These are phyloP conservation scores for Drosophila gunungcola DNA, from an alignment of 1,140 invertebrate genomes.

Conservation along the genomic window DNA sequence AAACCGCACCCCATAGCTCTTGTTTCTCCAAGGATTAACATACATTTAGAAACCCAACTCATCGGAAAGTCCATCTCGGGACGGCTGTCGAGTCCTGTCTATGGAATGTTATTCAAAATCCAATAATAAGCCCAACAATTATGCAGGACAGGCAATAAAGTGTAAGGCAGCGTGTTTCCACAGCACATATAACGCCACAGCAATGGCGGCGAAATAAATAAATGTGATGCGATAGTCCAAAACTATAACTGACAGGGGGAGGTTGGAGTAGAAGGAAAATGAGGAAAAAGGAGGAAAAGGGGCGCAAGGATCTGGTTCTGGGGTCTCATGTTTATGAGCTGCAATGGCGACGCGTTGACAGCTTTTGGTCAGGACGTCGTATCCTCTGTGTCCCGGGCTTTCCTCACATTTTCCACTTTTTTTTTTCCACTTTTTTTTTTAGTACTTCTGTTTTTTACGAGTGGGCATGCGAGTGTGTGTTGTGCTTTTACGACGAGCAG, in stretches of 20 bases:
- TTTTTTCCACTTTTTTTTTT: too few relatives aligned
- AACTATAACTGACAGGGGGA: conserved; percentile 56
- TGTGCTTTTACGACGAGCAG: conserved; percentile 66
- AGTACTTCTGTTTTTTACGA: conserved; percentile 20
- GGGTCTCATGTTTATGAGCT: conserved; percentile 66
- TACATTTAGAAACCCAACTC: conserved; percentile 2
- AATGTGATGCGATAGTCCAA: conserved; percentile 59
- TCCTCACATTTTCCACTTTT: conserved; percentile 4
- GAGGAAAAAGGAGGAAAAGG: background rate
- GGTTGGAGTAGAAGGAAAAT: background rate
- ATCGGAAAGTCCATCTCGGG: background rate
- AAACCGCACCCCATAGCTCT: background rate
- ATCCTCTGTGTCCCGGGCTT: conserved; percentile 1
- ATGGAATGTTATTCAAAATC: conserved; percentile 32
- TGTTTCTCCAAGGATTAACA: conserved; percentile 4
- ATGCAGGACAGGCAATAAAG: conserved; percentile 53
- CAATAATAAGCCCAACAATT: conserved; percentile 55
- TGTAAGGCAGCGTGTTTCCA: conserved; percentile 12
- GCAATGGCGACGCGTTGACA: conserved; percentile 74
- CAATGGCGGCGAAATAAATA: conserved; percentile 52
- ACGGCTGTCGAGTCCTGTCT: conserved; percentile 18
- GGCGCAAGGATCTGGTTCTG: background rate
- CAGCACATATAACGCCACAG: background rate
- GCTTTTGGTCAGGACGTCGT: conserved; percentile 42
- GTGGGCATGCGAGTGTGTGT: conserved; percentile 16